Evolutionary conservation across 2,113 vertebrate genomes (phyloP), one percentile per base, ranked within the genome.

Genomic region (Pterocles orientalis): DNA sequence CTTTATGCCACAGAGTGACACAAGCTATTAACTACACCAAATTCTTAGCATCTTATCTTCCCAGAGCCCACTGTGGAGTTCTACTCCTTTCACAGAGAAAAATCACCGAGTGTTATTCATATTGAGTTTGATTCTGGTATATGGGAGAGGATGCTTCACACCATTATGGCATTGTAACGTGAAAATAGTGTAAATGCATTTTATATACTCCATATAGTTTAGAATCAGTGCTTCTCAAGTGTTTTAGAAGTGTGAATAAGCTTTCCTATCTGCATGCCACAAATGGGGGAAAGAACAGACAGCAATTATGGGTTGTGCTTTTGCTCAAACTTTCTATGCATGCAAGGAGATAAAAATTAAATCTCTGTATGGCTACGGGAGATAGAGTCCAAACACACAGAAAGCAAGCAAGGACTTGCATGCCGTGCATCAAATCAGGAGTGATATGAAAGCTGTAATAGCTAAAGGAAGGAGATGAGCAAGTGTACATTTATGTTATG

Each of bases 261-360:
- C 28, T 71, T 84, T 75, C 53, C 36, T 53, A 76, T 48, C 33
- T 87, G 15, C 20, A 76, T 43, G 68, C 33, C 14, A 76, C 12
- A 75, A 82, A 58, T 1, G 1, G 18, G 3, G 6, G 4, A 15
- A 1, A 4, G 12, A 16, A 16, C 8, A 82, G 31, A 64, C 5
- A 56, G 56, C 11, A 29, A 75, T 43, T 60, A 34, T 2, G 11
- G 34, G 53, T 26, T 85, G n/a, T 11, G 48, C n/a, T 56, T 84
- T 58, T 68, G 57, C 23, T 73, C 2, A 2, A 91, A 84, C 31
- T 62, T 93, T 34, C 28, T 18, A 56, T 12, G 12, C 4, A 0
- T 82, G 10, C 62, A 85, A 75, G 33, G 34, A 85, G 34, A 79
- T 25, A 71, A 79, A 78, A 82, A 57, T 47, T 54, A 62, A 29